Base-by-base conservation (phyloP, 2,888 invertebrate species). In the Argyresthia albistria region DNA sequence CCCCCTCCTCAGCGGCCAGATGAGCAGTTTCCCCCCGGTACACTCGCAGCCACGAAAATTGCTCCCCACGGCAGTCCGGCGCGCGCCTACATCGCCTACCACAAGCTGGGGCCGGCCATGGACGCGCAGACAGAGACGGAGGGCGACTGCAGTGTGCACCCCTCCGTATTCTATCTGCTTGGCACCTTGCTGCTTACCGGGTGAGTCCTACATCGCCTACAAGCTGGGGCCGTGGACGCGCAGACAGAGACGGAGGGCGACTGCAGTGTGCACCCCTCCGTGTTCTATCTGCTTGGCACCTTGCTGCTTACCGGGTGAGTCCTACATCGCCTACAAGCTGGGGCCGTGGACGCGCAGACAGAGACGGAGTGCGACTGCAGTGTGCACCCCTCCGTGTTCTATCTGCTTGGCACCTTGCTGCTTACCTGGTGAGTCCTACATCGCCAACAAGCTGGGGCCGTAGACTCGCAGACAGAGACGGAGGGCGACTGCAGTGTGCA, bases 401-500 rank as follows among this genome's bases (percentile, higher is more conserved):
- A 92, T 65, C 77, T 92, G 47, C 77, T 91, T 63, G 91, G 90
- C 54, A 91, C 91, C 11, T 74, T 91, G 58, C 70, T 88, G 46
- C 79, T 88, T 55, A 88, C 88, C 60, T 88, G 87, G 88, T 87
- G 55, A 59, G 59, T 58, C 86, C 69, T 86, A 91, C 88, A 69
- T 87, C 90, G 69, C 88, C 91, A 68, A 89, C 92, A 65, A 92
- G 62, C 80, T 88, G 71, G 76, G 80, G 76, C 15, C 55, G n/a
- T 88, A 76, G 89, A 88, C 60, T 70, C 87, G 54, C 88, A 89
- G 64, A 60, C 63, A 11, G 89, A 78, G 51, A 70, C 80, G 50
- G 89, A 89, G 56, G 90, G 90, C 87, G 90, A 91, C 64, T 91
- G 91, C 71, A 89, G 90, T 64, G 88, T 92, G 53, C 91, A 92